Evolutionary conservation across 2,888 invertebrate species (phyloP), one percentile per base, ranked within the genome.

Genomic region (Lordiphosa andalusiaca): DNA sequence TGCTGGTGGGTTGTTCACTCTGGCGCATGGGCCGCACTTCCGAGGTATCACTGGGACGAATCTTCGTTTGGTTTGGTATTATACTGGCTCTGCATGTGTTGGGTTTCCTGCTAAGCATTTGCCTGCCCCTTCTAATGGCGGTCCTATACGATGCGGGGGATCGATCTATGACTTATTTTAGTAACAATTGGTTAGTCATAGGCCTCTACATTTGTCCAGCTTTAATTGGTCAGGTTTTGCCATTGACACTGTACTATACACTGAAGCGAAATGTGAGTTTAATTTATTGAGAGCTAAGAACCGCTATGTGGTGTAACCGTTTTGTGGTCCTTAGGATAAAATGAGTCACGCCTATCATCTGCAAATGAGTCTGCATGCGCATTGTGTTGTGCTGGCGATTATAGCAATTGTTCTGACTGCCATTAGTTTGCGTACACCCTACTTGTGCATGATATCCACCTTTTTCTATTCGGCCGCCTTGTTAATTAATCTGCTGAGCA

Each of bases 131-230:
- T 21, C 53, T 87, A 9, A 69, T 90, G 60, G 90, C 89, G 3
- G 58, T 88, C 7, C 25, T 90, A 2, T 86, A 90, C 41, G 91
- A 91, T 76, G 75, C 74, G 2, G 72, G 85, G 1, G 77, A 89
- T 53, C 78, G 86, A 23, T 88, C 90, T 4, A 90, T 93, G 91
- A 90, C 91, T 40, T 93, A 93, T 92, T 93, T 91, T 73, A 90
- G 91, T 4, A 85, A 90, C 69, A 90, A 90, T 36, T 91, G 90
- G 88, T 85, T 93, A 30, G 86, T 92, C 48, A 84, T 90, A 60
- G 90, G 90, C 0, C 62, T 87, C 0, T 87, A 73, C 40, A 51
- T 87, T 0, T 85, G 87, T 41, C 90, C 90, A 3, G 71, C 87
- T 2, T 64, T 89, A 10, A 72, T 89, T 44, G 87, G 87, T 2